These are phyloP conservation scores for Chelon labrosus DNA, from an alignment of 2,797 vertebrate species.

Conservation along the genomic window DNA sequence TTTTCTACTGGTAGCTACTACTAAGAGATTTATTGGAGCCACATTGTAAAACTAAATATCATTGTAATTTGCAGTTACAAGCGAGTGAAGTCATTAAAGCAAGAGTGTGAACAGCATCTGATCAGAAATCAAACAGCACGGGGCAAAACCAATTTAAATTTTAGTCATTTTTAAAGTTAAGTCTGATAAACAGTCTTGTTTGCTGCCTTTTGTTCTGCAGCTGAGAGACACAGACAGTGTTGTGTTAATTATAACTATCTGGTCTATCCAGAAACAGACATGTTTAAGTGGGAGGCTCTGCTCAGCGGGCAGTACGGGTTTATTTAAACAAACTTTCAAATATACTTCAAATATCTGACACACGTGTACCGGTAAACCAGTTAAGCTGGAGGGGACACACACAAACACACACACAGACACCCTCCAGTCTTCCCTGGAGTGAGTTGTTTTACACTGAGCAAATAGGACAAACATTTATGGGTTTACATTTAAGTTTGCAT, in stretches of 20 bases:
- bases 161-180: not conserved
- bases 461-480: slow-evolving; percentile 23
- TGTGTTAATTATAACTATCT: not conserved
- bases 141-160: not conserved
- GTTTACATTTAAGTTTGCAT: slow-evolving; percentile 24
- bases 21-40: not conserved
- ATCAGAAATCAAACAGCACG: slow-evolving; percentile 3
- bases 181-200: not conserved
- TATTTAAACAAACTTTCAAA: slow-evolving; percentile 5
- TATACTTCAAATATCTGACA: slow-evolving; percentile 3
- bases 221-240: not conserved
- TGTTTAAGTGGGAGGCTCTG: not conserved
- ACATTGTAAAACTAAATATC: slow-evolving; percentile 4
- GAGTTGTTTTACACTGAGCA: not conserved
- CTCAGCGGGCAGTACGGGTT: slow-evolving; percentile 11
- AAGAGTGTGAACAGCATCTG: not conserved
- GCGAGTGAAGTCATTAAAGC: not conserved
- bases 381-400: slow-evolving; percentile 20
- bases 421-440: not conserved
- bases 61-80: not conserved
- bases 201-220: slow-evolving; percentile 6
- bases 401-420: not conserved
- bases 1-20: not conserved
- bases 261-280: not conserved
- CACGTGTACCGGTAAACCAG: slow-evolving; percentile 21